phyloP scores from a whole-genome alignment of 2,113 vertebrate species.

The Pheucticus melanocephalus region DNA sequence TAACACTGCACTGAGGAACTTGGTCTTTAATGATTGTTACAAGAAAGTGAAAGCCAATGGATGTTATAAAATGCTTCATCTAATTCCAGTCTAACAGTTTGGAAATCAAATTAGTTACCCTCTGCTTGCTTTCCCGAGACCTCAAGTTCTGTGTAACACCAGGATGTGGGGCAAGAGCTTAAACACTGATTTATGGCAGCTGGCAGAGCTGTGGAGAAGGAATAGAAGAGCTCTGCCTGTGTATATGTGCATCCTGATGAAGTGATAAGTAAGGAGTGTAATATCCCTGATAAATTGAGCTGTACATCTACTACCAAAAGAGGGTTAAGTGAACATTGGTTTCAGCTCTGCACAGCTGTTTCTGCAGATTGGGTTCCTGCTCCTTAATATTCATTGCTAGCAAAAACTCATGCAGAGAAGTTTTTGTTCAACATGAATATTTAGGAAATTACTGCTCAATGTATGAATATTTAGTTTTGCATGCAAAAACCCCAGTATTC shows the following conservation, averaged over 20 bases:
- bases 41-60: not conserved
- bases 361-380: not conserved
- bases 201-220: not conserved
- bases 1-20: not conserved
- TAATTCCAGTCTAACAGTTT: not conserved
- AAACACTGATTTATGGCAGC: not conserved
- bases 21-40: not conserved
- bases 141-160: not conserved
- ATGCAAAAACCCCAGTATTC: not conserved
- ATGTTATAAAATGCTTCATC: not conserved
- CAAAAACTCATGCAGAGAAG: not conserved
- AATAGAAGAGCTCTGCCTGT: not conserved
- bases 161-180: not conserved
- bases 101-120: not conserved
- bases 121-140: not conserved
- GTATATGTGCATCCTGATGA: not conserved
- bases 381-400: conserved; percentile 55
- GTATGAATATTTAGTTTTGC: conserved; percentile 32
- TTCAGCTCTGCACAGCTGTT: conserved; percentile 42
- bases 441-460: conserved; percentile 55
- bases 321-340: conserved; percentile 44
- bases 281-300: conserved; percentile 4
- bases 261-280: not conserved
- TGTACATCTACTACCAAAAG: not conserved
- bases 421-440: conserved; percentile 60